Evolutionary conservation across 1,140 invertebrate species (phyloP).

Genomic region (Drosophila aff.): DNA sequence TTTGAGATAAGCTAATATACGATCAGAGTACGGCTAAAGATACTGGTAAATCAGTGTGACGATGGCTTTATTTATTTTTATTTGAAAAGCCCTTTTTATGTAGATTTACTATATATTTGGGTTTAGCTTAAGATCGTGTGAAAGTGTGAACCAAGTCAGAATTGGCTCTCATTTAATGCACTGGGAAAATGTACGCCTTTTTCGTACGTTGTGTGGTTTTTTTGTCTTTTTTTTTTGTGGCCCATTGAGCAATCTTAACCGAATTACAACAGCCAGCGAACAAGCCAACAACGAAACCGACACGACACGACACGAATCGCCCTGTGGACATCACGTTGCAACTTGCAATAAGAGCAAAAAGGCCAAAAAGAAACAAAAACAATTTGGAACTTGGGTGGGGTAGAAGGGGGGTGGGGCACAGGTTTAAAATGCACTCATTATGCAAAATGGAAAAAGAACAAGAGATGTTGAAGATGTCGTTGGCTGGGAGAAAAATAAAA

Average conservation of each 20-base stretch:
- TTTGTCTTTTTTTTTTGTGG: not conserved
- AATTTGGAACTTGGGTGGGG: conserved; percentile 19
- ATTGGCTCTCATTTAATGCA: conserved; percentile 60
- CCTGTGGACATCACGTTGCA: conserved; percentile 80
- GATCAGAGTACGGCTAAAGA: not conserved
- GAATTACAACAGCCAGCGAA: conserved; percentile 49
- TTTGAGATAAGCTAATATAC: not conserved
- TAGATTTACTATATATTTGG: not conserved
- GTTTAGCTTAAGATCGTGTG: conserved; percentile 50
- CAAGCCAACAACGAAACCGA: conserved; percentile 52
- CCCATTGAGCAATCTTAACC: conserved; percentile 46
- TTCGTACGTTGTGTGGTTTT: conserved; percentile 17
- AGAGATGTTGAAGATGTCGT: not conserved
- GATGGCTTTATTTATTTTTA: not conserved
- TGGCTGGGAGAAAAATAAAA: not conserved
- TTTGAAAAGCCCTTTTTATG: not conserved
- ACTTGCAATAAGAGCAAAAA: conserved; percentile 30
- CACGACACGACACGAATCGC: conserved; percentile 76
- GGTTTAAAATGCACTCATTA: conserved; percentile 69
- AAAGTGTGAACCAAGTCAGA: conserved; percentile 62
- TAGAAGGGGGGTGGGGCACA: conserved; percentile 23
- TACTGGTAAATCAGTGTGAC: not conserved
- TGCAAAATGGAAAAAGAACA: conserved; percentile 59
- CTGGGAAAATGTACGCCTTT: conserved; percentile 74
- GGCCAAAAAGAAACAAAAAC: conserved; percentile 18